Evolutionary conservation across 2,797 vertebrate species (phyloP).

Genomic region (Acestrorhynchus altus): DNA sequence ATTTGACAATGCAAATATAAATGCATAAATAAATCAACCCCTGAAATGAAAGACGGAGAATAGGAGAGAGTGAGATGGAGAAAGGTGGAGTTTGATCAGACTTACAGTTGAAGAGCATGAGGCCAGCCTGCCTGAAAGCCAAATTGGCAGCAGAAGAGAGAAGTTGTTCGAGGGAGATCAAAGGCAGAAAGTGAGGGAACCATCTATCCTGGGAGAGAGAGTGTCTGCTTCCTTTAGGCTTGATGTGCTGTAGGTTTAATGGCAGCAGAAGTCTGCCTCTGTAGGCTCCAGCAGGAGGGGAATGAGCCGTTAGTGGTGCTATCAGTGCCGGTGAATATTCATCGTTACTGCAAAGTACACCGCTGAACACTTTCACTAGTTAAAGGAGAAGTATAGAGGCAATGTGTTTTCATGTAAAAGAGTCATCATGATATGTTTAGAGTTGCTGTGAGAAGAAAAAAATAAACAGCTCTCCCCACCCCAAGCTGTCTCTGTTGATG

Average conservation of each 20-base stretch:
- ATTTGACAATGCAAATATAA: too few species aligned
- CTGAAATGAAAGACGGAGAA: not conserved
- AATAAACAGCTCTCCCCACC: constrained; percentile 31
- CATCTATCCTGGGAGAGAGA: constrained; percentile 43
- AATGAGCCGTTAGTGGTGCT: constrained; percentile 24
- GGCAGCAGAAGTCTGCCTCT: constrained; percentile 35
- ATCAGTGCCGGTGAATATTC: constrained; percentile 43
- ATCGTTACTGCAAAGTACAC: not conserved
- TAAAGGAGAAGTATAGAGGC: not conserved
- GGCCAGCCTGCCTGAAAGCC: constrained; percentile 43
- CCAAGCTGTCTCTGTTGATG: constrained; percentile 4
- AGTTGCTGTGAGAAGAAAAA: not conserved
- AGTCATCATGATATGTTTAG: constrained; percentile 1
- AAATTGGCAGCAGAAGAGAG: constrained; percentile 43
- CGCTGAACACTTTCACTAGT: not conserved
- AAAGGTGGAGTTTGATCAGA: constrained; percentile 36
- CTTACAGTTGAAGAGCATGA: constrained; percentile 25
- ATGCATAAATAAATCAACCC: too few species aligned
- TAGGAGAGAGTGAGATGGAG: constrained; percentile 12
- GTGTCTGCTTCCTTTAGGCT: constrained; percentile 40
- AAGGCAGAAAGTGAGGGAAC: constrained; percentile 38
- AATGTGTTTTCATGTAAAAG: constrained; percentile 34
- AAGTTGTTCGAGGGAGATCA: constrained; percentile 47
- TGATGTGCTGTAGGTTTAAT: constrained; percentile 51
- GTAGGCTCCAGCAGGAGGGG: constrained; percentile 28